Evolutionary conservation across 2,113 vertebrate genomes (phyloP), one percentile per base, ranked within the genome.

Genomic region (Varanus salvator): DNA sequence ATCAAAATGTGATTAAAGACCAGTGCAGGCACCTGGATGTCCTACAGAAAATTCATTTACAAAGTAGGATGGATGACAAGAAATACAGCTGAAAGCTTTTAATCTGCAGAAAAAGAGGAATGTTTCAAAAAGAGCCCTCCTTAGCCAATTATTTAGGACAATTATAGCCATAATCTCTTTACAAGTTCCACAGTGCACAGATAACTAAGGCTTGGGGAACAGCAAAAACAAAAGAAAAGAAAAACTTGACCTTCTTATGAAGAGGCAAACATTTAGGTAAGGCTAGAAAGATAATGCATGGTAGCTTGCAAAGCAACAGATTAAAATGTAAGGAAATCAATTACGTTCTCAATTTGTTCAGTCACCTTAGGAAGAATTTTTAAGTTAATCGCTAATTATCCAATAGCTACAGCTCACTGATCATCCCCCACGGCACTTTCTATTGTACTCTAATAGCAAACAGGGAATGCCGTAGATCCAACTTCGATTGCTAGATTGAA

Each of bases 321-420:
- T 89, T 89, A 29, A 81, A 3, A 60, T 85, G 90, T 90, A 91
- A 89, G 93, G 84, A 92, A 94, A 93, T 93, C 93, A 92, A 77
- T 93, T 92, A 93, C 17, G 77, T 44, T 76, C 87, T 94, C 90
- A 93, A 92, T 90, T 89, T 93, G 91, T 75, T 93, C 92, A 76
- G 74, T 68, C 87, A 89, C 4, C 12, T 87, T 89, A 92, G 74
- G 77, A 94, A 81, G 57, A 91, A 81, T 87, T 85, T 8, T 91
- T 91, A 76, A 21, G 72, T 68, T 52, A 86, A n/a, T 38, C 87
- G 89, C 80, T 87, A 90, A 90, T 77, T 80, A 71, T 23, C 75
- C 82, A 76, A 44, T 14, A 9, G 68, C 90, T 69, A 25, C 87
- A 81, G 87, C 74, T 89, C 80, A 6, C 78, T 77, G 29, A 25